Evolutionary conservation across 2,113 vertebrate species (phyloP).

Genomic region (Sceloporus undulatus): DNA sequence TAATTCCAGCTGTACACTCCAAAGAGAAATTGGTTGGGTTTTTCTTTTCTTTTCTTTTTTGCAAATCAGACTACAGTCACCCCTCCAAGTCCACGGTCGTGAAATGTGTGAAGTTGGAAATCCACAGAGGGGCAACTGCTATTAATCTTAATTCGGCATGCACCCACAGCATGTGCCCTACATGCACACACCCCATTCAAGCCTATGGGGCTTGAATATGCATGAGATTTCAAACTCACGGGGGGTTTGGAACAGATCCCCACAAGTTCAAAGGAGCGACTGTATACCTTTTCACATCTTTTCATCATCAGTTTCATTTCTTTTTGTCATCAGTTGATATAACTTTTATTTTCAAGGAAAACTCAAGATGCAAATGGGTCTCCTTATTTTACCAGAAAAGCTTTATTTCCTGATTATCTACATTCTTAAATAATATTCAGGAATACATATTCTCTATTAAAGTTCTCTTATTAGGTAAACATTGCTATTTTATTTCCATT

Average conservation of each 20-base stretch:
- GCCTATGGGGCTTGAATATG: no score
- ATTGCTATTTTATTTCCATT: slow-evolving; percentile 24
- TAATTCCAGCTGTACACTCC: background rate
- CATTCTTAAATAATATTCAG: slow-evolving; percentile 22
- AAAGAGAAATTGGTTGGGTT: background rate
- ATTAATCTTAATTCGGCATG: no score
- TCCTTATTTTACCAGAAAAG: background rate
- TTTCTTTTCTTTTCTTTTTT: background rate
- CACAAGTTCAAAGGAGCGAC: no score
- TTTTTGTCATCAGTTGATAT: background rate
- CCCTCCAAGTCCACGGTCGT: no score
- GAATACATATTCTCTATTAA: background rate
- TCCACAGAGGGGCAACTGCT: no score
- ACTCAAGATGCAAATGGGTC: background rate
- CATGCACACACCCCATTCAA: no score
- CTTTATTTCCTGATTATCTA: background rate
- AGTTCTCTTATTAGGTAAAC: background rate
- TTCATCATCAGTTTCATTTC: background rate
- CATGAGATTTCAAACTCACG: no score
- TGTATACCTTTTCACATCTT: background rate
- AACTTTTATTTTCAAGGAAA: slow-evolving; percentile 4
- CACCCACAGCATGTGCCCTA: no score
- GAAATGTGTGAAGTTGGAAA: no score
- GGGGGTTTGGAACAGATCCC: no score
- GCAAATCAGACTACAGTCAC: background rate